These are phyloP conservation scores for Chamaea fasciata DNA, from an alignment of 2,113 vertebrate genomes.

Conservation along the genomic window DNA sequence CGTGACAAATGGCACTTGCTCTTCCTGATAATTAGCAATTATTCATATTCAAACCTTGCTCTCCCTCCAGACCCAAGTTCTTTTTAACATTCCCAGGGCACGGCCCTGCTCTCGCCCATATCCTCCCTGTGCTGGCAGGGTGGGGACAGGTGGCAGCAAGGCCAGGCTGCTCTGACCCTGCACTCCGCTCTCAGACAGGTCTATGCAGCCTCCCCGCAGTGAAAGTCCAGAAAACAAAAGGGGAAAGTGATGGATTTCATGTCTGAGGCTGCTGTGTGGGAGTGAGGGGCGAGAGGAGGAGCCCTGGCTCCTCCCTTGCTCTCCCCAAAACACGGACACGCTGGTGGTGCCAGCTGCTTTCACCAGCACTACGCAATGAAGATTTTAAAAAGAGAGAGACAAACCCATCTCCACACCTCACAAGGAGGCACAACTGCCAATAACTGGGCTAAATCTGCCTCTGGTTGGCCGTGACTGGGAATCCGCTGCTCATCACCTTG, in stretches of 20 bases:
- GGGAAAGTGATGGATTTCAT: neutral
- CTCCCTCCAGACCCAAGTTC: neutral
- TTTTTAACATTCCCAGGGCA: neutral
- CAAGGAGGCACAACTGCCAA: neutral
- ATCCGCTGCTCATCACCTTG: neutral
- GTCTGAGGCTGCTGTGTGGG: neutral
- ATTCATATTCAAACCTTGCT: neutral
- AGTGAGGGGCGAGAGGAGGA: neutral
- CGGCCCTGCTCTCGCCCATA: neutral
- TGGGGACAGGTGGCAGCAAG: fast-evolving
- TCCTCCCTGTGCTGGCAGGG: fast-evolving
- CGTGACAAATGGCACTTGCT: neutral
- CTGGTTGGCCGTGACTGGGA: neutral
- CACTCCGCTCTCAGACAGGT: fast-evolving
- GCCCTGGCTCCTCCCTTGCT: neutral
- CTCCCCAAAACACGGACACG: neutral
- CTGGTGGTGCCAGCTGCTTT: neutral
- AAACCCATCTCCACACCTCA: neutral
- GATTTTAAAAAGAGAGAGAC: neutral
- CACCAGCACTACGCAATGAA: neutral
- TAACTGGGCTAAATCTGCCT: neutral
- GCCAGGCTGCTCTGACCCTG: neutral
- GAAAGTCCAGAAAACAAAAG: neutral
- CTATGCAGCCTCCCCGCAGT: neutral
- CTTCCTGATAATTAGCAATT: conserved; percentile 17